phyloP scores from a whole-genome alignment of 2,113 vertebrate species.

The Petroica traversi region DNA sequence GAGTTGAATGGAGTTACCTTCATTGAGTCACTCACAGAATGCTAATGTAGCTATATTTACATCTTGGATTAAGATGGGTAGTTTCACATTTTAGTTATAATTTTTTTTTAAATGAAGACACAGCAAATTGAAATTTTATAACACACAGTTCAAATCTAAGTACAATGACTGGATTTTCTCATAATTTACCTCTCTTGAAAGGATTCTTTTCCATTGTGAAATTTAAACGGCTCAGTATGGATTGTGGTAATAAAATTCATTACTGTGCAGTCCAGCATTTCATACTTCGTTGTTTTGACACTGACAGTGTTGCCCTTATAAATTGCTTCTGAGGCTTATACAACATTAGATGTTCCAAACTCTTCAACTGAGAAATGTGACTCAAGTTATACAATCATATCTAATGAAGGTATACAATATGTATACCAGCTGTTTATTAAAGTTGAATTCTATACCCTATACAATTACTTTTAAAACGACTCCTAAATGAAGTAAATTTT shows the following conservation, averaged over 20 bases:
- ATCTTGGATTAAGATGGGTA: neutral
- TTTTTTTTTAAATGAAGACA: neutral
- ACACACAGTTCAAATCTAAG: neutral
- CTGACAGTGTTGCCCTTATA: neutral
- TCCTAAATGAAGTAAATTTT: neutral
- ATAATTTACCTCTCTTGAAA: neutral
- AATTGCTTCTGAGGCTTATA: neutral
- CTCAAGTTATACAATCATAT: neutral
- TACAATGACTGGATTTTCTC: neutral
- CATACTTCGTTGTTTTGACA: neutral
- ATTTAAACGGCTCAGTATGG: neutral
- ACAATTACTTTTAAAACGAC: neutral
- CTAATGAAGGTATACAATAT: neutral
- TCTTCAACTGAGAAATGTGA: neutral
- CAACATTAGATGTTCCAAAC: neutral
- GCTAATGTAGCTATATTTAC: neutral
- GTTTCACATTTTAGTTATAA: neutral
- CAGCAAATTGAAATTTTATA: neutral
- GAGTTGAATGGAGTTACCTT: neutral
- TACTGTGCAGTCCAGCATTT: neutral
- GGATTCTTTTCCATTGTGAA: neutral
- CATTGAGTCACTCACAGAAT: neutral
- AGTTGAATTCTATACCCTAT: neutral
- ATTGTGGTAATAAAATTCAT: neutral
- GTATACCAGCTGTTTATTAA: neutral